Evolutionary conservation across 2,113 vertebrate species (phyloP), one percentile per base, ranked within the genome.

Genomic region (Tretioscincus oriximinensis): DNA sequence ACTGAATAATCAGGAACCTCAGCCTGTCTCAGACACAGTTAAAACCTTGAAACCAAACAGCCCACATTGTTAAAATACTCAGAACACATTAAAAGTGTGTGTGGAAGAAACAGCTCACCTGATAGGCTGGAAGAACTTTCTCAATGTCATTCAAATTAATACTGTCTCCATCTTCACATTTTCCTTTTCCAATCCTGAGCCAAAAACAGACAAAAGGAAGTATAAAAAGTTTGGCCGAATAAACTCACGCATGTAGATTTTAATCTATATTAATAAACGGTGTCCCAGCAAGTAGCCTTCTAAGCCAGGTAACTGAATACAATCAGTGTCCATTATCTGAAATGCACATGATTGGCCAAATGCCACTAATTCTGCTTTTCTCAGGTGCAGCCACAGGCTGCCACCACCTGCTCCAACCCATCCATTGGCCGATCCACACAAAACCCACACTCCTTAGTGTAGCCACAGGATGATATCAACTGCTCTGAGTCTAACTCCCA

Each of bases 71-170:
- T 76, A 14, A 18, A 21, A 8, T 12, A 35, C 14, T 22, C 11
- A 2, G 16, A 60, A 26, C 11, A 72, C 2, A 9, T 21, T 11
- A 67, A 41, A 26, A 31, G 16, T 20, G 14, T 2, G 47, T 11
- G 21, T 9, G 28, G 73, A 26, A 41, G 41, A 35, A 69, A 69
- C 22, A 1, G 95, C 97, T 91, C 92, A 99, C 98, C 84, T 96
- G 93, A 96, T 96, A 95, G 81, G 95, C 94, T 0, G 98, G 98
- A 54, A 99, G 96, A 83, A 99, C 98, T 84, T 97, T 97, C 90
- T 98, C 97, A 28, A 99, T 97, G 93, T 98, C 97, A 0, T 97
- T 99, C 94, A 99, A 93, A 92, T 98, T 97, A 87, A 99, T 98
- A 35, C 96, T 89, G 0, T 98, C 97, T 18, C 97, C 96, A 9